phyloP scores from a whole-genome alignment of 2,888 invertebrate species.

The Allacma fusca region DNA sequence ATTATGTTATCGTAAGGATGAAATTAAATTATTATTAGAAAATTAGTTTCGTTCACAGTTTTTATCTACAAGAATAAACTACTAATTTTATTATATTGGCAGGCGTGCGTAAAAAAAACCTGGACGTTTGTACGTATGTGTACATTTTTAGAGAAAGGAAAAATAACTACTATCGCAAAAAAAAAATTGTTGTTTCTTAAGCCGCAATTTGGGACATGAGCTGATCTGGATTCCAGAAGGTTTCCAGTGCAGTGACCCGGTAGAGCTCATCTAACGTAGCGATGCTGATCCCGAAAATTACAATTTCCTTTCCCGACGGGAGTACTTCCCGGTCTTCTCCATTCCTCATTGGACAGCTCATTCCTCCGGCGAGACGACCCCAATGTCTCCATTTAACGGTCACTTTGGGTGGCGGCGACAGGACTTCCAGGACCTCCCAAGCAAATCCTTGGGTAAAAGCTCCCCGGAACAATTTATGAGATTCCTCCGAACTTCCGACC shows the following conservation, averaged over 20 bases:
- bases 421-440: constrained; percentile 53
- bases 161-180: too few species aligned
- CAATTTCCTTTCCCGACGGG: constrained; percentile 41
- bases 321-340: constrained; percentile 34
- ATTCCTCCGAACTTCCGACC: constrained; percentile 57
- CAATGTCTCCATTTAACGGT: constrained; percentile 63
- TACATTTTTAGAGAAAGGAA: too few species aligned
- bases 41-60: too few species aligned
- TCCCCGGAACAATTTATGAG: constrained; percentile 59
- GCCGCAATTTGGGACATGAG: constrained; percentile 48
- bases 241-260: constrained; percentile 43
- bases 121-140: too few species aligned
- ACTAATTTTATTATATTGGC: too few species aligned
- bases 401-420: constrained; percentile 62
- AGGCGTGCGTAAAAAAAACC: too few species aligned
- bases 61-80: too few species aligned
- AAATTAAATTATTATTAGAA: too few species aligned
- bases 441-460: constrained; percentile 53
- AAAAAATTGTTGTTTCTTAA: too few species aligned
- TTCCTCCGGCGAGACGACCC: constrained; percentile 61
- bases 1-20: too few species aligned
- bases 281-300: constrained; percentile 47
- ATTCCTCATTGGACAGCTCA: constrained; percentile 51
- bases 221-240: constrained; percentile 48
- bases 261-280: constrained; percentile 42